These are phyloP conservation scores for Cephus rjabovi DNA, from an alignment of 2,888 invertebrate genomes.

Conservation along the genomic window DNA sequence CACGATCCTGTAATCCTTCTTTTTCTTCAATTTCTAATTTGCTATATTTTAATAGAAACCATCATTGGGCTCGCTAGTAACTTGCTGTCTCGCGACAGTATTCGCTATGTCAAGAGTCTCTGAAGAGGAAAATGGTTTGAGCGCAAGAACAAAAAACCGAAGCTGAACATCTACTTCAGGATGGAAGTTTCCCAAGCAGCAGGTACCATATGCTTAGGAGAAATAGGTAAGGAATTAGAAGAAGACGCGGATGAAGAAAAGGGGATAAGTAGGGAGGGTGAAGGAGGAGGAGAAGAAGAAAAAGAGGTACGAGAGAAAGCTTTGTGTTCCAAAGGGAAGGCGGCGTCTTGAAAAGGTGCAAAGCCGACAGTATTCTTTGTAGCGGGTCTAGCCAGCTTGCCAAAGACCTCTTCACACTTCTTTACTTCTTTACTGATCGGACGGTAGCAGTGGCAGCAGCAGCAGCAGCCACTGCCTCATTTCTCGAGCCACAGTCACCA, in stretches of 20 bases:
- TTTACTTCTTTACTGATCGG: conserved; percentile 37
- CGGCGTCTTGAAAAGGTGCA: conserved; percentile 65
- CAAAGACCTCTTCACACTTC: conserved; percentile 58
- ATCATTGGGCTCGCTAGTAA: not conserved
- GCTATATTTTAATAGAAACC: not conserved
- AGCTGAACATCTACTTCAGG: not conserved
- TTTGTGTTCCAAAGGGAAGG: conserved; percentile 39
- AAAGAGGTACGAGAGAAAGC: conserved; percentile 19
- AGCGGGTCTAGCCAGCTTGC: conserved; percentile 54
- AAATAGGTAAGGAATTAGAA: conserved; percentile 7
- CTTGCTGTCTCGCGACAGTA: not conserved
- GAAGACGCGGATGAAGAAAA: conserved; percentile 17
- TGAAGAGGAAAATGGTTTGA: not conserved
- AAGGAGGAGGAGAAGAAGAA: conserved; percentile 20
- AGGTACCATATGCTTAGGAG: not conserved
- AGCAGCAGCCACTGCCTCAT: not conserved
- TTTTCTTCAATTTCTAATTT: not conserved
- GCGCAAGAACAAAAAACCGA: not conserved
- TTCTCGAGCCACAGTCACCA: conserved; percentile 16
- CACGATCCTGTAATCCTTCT: no score
- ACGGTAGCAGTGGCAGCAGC: not conserved
- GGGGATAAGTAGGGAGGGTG: not conserved
- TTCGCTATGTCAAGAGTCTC: not conserved
- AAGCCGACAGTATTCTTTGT: conserved; percentile 66
- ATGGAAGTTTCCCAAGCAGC: not conserved